Conservation (phyloP, 2,797 vertebrate species). For the Silurus aristotelis region DNA sequence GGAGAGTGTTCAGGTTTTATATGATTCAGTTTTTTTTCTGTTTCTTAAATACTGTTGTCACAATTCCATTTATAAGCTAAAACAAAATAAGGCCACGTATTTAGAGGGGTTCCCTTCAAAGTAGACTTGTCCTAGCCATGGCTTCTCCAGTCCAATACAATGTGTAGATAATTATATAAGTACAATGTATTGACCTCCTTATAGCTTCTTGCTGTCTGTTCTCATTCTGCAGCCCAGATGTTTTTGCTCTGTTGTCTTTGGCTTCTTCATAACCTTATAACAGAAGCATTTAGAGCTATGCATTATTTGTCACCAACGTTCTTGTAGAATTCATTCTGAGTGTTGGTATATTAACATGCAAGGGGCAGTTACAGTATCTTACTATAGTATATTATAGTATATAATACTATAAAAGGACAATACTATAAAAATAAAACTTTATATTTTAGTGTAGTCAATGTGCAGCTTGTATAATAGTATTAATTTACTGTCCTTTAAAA, state of each 20-base stretch:
- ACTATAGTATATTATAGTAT: too few species aligned
- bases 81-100: background rate
- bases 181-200: background rate
- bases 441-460: too few species aligned
- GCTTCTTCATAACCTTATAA: background rate
- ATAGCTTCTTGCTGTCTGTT: background rate
- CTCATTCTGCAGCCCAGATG: background rate
- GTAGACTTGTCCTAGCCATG: background rate
- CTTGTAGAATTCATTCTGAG: background rate
- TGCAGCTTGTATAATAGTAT: too few species aligned
- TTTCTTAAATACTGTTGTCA: background rate
- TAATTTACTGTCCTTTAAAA: too few species aligned
- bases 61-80: background rate
- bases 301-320: background rate
- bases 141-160: background rate
- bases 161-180: too few species aligned
- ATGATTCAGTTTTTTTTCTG: background rate
- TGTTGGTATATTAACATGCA: background rate
- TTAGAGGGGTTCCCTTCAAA: background rate
- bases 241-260: background rate
- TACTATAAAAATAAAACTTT: too few species aligned
- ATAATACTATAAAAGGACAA: too few species aligned
- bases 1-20: background rate
- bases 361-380: too few species aligned
- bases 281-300: background rate